Percentiles rank a stretch among this genome's conserved stretches.
phyloP scores from a whole-genome alignment of 1,140 invertebrate genomes.

The Tyrophagus putrescentiae region DNA sequence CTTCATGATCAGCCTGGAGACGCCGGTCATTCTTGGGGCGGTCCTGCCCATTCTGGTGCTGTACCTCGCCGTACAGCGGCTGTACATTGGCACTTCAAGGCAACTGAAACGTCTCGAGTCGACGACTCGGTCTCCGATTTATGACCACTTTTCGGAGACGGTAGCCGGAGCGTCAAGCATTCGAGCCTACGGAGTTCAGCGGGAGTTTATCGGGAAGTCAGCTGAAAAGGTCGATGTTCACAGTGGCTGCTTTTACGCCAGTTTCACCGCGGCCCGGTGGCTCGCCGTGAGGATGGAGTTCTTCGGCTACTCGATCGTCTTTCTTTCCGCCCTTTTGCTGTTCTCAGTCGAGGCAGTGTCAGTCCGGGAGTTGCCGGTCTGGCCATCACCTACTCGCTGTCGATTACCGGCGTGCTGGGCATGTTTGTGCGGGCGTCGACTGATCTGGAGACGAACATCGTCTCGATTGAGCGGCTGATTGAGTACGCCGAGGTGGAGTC shows the following conservation, averaged over 20 bases:
- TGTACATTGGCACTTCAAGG: constrained; percentile 40
- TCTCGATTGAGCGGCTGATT: constrained; percentile 46
- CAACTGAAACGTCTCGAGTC: constrained; percentile 43
- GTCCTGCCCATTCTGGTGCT: constrained; percentile 39
- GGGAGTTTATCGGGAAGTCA: constrained; percentile 9
- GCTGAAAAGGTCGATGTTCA: neutral
- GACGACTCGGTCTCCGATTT: constrained; percentile 40
- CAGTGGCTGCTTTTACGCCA: constrained; percentile 35
- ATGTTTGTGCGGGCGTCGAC: constrained; percentile 45
- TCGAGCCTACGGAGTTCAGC: constrained; percentile 36
- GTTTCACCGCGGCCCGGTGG: constrained; percentile 30
- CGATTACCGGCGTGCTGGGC: constrained; percentile 47
- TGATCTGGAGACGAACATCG: constrained; percentile 49
- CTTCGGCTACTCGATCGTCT: constrained; percentile 30
- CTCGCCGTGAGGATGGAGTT: constrained; percentile 33
- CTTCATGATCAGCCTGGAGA: constrained; percentile 39
- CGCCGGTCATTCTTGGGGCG: constrained; percentile 40
- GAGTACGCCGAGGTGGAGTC: constrained; percentile 51
- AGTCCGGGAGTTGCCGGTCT: constrained; percentile 66
- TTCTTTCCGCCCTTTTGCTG: constrained; percentile 65
- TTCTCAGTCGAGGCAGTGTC: constrained; percentile 50
- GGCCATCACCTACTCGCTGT: constrained; percentile 72
- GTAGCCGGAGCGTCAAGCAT: constrained; percentile 41
- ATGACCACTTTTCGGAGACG: constrained; percentile 42
- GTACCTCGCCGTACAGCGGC: constrained; percentile 36